Percentiles rank a stretch among this genome's conserved stretches.
Evolutionary conservation across 53 echinoderm and acorn worm species (phyloP).

Genomic region (Antedon mediterranea): DNA sequence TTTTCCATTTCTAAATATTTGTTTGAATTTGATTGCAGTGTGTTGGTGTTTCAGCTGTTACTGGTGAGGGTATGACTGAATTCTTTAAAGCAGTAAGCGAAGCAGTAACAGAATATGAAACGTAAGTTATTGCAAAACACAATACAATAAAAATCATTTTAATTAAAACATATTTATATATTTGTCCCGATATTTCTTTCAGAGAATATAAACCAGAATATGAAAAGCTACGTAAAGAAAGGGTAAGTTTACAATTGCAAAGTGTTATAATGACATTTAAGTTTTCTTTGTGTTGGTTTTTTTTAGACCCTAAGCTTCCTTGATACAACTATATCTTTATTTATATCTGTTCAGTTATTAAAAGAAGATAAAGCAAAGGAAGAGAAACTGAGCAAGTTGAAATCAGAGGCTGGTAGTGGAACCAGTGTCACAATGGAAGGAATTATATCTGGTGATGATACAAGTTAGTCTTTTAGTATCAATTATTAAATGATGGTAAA

Average conservation of each 20-base stretch:
- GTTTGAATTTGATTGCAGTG: slow-evolving; percentile 34
- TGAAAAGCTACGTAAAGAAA: slow-evolving; percentile 65
- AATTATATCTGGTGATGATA: slow-evolving; percentile 12
- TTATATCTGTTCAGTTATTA: slow-evolving; percentile 25
- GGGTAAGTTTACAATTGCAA: slow-evolving; percentile 27
- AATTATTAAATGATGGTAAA: no score
- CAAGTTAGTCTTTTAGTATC: slow-evolving; percentile 5
- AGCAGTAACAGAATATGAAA: slow-evolving; percentile 77
- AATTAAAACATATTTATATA: background rate
- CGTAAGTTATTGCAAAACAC: slow-evolving; percentile 27
- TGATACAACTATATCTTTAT: background rate
- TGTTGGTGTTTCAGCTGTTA: slow-evolving; percentile 86
- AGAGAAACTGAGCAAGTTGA: slow-evolving; percentile 46
- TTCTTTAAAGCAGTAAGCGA: slow-evolving; percentile 69
- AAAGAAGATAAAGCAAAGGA: slow-evolving; percentile 41
- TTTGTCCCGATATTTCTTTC: no score
- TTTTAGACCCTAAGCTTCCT: background rate
- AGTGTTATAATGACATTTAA: background rate
- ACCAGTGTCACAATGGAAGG: slow-evolving; percentile 29
- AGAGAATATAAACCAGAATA: slow-evolving; percentile 93
- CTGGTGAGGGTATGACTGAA: slow-evolving; percentile 66
- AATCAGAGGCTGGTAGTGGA: slow-evolving; percentile 41
- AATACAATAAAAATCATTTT: background rate
- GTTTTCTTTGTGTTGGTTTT: background rate
- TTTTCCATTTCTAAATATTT: no score